Base-by-base conservation (phyloP, 2,888 invertebrate genomes). In the Elegia similella region DNA sequence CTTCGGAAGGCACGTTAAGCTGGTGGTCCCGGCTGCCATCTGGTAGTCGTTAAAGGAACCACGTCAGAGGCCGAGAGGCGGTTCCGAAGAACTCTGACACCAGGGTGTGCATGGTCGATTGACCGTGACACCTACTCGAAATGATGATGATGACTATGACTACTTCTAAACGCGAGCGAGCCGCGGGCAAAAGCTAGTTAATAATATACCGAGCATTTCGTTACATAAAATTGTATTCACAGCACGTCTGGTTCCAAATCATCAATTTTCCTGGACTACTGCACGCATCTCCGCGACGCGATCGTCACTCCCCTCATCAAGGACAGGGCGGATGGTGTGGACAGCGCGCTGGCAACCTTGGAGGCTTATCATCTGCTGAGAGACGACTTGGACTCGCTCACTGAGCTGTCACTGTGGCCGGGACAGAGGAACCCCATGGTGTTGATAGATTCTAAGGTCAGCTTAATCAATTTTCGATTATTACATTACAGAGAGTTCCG, bases 361-460 rank as follows among this genome's bases (percentile, higher is more conserved):
- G 95, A 96, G 75, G 88, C 94, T 6, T 99, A 99, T 84, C 95
- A 96, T 76, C 92, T 99, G 58, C 81, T 97, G 55, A 93, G 97
- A 59, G 99, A 99, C 73, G 99, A 99, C 82, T 88, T 98, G 69
- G 98, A 99, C 64, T 95, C 95, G 10, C 88, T 99, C 29, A 88
- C 95, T 8, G 99, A 99, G 76, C 80, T 99, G 32, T 94, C 96
- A 0, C 82, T 94, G 42, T 99, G 98, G 98, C 95, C 97, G 0
- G 94, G 94, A 42, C 93, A 93, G 68, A 93, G 94, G 66, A 96
- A 98, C 81, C 95, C 95, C 0, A 94, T 96, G 89, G 93, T 95
- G 52, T 84, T 93, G 60, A 92, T 99, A 23, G 96, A 96, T 65
- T 92, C 95, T 12, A 96, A 96, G 87, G 94, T 94, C 69, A 57